phyloP scores from a whole-genome alignment of 2,113 vertebrate genomes.

The Ceuthmochares aereus region DNA sequence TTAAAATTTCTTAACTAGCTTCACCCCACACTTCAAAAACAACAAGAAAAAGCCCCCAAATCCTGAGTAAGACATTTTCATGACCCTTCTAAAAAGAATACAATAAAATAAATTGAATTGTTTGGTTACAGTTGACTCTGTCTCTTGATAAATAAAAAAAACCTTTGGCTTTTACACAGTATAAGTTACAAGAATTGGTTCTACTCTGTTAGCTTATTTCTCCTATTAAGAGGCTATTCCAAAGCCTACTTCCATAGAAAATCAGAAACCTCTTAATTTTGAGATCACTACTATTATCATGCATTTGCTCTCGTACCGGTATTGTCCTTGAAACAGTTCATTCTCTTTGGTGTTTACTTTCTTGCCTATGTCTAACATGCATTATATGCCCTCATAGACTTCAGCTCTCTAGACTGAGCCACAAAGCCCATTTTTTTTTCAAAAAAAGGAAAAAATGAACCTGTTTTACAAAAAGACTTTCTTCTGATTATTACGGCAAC shows the following conservation, averaged over 20 bases:
- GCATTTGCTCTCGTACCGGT: not conserved
- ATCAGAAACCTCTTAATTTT: not conserved
- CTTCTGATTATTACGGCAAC: not conserved
- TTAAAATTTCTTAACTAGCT: not conserved
- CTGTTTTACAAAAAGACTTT: not conserved
- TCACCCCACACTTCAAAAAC: not conserved
- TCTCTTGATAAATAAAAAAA: not conserved
- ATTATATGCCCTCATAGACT: not conserved
- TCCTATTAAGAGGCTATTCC: not conserved
- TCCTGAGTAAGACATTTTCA: not conserved
- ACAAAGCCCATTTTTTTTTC: not conserved
- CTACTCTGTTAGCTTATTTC: not conserved
- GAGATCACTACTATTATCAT: not conserved
- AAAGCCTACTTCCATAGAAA: not conserved
- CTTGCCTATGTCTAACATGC: not conserved
- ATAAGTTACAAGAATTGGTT: not conserved
- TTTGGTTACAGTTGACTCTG: not conserved
- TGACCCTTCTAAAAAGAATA: not conserved
- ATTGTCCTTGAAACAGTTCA: not conserved
- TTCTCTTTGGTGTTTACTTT: not conserved
- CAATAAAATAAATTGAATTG: not conserved
- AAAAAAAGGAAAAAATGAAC: not conserved
- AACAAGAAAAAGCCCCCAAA: not conserved
- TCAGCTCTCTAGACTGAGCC: not conserved
- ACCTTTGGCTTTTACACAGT: not conserved